Evolutionary conservation across 2,113 vertebrate species (phyloP).

Genomic region (Pardalotus punctatus): DNA sequence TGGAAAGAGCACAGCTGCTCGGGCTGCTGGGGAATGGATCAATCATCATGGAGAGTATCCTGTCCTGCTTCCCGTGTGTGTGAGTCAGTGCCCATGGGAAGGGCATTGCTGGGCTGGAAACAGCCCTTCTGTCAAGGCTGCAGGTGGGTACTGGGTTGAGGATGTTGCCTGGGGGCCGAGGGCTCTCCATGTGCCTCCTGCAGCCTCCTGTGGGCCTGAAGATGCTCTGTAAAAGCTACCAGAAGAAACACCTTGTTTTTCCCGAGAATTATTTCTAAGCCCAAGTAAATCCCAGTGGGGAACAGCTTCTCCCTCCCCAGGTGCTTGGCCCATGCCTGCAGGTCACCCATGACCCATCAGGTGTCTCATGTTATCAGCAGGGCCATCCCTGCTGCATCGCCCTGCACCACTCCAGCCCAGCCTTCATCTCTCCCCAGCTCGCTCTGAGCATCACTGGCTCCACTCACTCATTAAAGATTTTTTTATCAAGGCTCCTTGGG

Average conservation of each 20-base stretch:
- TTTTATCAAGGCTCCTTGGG: background rate
- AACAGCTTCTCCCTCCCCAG: background rate
- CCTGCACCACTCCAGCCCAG: background rate
- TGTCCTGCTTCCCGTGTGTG: background rate
- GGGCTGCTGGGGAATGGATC: background rate
- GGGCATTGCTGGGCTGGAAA: background rate
- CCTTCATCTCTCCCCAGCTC: background rate
- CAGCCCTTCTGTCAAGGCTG: background rate
- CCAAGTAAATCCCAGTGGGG: background rate
- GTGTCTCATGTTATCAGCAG: background rate
- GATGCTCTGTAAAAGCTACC: background rate
- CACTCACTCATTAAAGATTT: background rate
- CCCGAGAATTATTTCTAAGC: background rate
- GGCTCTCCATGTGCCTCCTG: background rate
- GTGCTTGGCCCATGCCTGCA: background rate
- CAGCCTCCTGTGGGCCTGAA: background rate
- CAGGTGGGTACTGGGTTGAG: no score
- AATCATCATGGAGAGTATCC: fast-evolving
- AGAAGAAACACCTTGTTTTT: background rate
- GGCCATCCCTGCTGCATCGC: background rate
- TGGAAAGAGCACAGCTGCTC: background rate
- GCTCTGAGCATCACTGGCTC: background rate
- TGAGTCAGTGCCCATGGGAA: background rate
- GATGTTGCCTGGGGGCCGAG: background rate
- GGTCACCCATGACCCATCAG: background rate